Base-by-base conservation (phyloP, 2,113 vertebrate genomes). In the Pteruthius melanotis region DNA sequence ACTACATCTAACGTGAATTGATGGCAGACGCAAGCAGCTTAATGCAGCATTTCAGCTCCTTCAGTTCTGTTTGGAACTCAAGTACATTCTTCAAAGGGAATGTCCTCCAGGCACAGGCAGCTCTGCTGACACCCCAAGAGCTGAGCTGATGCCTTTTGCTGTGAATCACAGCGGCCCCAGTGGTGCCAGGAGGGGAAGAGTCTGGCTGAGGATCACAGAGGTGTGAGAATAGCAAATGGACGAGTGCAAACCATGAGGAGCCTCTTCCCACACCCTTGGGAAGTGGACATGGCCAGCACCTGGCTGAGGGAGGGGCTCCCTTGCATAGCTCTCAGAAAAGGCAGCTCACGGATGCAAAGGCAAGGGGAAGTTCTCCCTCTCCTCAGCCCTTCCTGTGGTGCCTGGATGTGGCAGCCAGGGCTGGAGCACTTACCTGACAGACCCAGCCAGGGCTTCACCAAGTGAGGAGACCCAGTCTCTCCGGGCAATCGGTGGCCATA, bases 401-500 rank as follows among this genome's bases (percentile, higher is more conserved):
- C 17, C 50, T 60, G 69, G 26, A 65, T 50, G 59, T 3, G 7
- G 72, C 53, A 57, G 63, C 44, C 1, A 2, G 20, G 17, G 30
- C 42, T 52, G 52, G 27, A 54, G 15, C 17, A 0, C 22, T 63
- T 37, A 42, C 13, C 30, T 9, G 1, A n/a, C 27, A 57, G 57
- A 39, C 5, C 31, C 57, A 53, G 42, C 21, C 4, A 3, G 30
- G 37, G 8, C 22, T 63, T 81, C 54, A 30, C 53, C 30, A 18
- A 10, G 11, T 13, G 47, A 66, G 56, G 40, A 89, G 37, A 35
- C 30, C 56, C 40, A 52, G 31, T 18, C 12, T 9, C 13, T 63
- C n/a, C 28, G 31, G 31, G 30, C 16, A 4, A 35, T 3, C 1
- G 0, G 45, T 76, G 44, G 33, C 24, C 35, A 30, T 0, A 3